phyloP scores from a whole-genome alignment of 2,797 vertebrate species.

The Epinephelus coioides region DNA sequence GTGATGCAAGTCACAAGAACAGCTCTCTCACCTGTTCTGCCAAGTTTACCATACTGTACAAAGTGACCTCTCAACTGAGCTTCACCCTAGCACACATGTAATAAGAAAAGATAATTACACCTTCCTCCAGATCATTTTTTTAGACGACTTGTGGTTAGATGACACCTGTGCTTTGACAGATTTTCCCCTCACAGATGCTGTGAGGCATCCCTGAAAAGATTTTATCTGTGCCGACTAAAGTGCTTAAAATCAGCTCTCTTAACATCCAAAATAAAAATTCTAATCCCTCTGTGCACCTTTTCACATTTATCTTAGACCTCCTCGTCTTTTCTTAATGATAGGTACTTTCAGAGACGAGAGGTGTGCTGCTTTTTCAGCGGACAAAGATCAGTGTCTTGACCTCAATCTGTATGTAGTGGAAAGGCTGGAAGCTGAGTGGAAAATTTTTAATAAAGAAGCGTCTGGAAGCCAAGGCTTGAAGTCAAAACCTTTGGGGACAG shows the following conservation, averaged over 20 bases:
- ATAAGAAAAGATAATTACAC: slow-evolving; percentile 1
- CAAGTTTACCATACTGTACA: not conserved
- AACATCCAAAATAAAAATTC: slow-evolving; percentile 13
- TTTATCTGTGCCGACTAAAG: not conserved
- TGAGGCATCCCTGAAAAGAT: not conserved
- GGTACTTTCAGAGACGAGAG: slow-evolving; percentile 38
- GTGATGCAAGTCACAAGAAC: not conserved
- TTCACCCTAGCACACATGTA: not conserved
- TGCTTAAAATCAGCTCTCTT: slow-evolving; percentile 20
- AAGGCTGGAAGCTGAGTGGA: slow-evolving; percentile 45
- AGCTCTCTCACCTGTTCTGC: not conserved
- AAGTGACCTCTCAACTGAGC: not conserved
- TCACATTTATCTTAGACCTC: slow-evolving; percentile 33
- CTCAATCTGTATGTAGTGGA: slow-evolving; percentile 48
- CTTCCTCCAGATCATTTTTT: not conserved
- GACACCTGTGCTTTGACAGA: slow-evolving; percentile 2
- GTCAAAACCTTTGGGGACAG: slow-evolving; percentile 61
- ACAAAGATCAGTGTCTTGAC: slow-evolving; percentile 51
- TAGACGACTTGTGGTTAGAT: not conserved
- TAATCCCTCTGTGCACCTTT: not conserved
- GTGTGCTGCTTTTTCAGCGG: slow-evolving; percentile 16
- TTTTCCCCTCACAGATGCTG: slow-evolving; percentile 2
- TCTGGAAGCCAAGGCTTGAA: slow-evolving; percentile 53
- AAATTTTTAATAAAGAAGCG: slow-evolving; percentile 51
- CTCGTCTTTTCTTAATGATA: slow-evolving; percentile 44